Conservation (phyloP, 2,113 vertebrate species). For the Labeo rohita region DNA sequence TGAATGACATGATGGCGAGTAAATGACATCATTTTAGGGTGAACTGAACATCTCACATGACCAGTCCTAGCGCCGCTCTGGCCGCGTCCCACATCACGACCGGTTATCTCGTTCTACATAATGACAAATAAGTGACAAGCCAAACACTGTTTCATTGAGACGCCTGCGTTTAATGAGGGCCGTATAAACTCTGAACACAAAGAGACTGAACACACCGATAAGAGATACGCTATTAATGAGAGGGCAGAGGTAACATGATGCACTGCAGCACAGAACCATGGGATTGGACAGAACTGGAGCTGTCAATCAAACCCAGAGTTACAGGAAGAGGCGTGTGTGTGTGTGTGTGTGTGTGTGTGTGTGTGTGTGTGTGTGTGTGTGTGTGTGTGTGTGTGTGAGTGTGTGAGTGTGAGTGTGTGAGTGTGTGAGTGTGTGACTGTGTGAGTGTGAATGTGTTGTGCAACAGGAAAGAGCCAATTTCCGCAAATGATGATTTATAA, state of each 20-base stretch:
- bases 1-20: background rate
- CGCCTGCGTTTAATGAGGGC: slow-evolving; percentile 66
- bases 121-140: slow-evolving; percentile 66
- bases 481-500: background rate
- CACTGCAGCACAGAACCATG: slow-evolving; percentile 33
- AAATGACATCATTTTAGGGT: background rate
- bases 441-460: background rate
- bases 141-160: slow-evolving; percentile 66
- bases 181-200: slow-evolving; percentile 71
- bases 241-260: slow-evolving; percentile 60
- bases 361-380: background rate
- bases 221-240: slow-evolving; percentile 57
- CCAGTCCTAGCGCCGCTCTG: slow-evolving; percentile 48
- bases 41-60: slow-evolving; percentile 12
- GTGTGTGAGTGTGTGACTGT: background rate
- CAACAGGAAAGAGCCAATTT: background rate
- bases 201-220: slow-evolving; percentile 63
- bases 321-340: background rate
- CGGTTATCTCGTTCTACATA: slow-evolving; percentile 62
- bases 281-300: slow-evolving; percentile 59
- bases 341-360: background rate
- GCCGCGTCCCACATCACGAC: background rate
- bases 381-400: background rate
- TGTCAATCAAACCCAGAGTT: slow-evolving; percentile 29
- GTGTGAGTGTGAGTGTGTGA: background rate